These are phyloP conservation scores for Harpalus rufipes DNA, from an alignment of 2,888 invertebrate genomes.

Conservation along the genomic window DNA sequence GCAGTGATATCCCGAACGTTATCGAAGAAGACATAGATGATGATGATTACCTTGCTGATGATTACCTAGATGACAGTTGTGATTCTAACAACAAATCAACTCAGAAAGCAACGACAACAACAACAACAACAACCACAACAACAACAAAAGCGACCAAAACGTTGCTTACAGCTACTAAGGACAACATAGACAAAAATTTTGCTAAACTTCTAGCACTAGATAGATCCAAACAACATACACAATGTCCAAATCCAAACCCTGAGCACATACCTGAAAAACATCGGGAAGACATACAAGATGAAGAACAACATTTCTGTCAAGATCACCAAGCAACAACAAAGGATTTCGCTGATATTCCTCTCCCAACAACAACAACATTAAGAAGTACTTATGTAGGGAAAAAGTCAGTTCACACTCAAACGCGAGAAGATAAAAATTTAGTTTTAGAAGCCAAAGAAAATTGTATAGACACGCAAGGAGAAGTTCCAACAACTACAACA, in stretches of 20 bases:
- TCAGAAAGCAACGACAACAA: neutral
- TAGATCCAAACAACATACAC: neutral
- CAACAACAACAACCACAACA: neutral
- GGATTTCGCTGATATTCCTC: slow-evolving; percentile 41
- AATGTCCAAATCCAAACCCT: neutral
- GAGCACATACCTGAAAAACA: slow-evolving; percentile 66
- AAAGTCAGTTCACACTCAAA: slow-evolving; percentile 49
- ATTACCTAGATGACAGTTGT: slow-evolving; percentile 14
- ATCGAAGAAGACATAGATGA: slow-evolving; percentile 36
- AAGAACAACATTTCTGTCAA: neutral
- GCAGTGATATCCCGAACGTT: neutral
- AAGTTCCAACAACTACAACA: slow-evolving; percentile 13
- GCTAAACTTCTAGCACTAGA: neutral
- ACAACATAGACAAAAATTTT: no score
- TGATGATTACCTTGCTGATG: slow-evolving; percentile 45
- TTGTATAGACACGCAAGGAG: slow-evolving; percentile 2
- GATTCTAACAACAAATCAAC: neutral
- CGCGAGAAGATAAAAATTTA: slow-evolving; percentile 18
- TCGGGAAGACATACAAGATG: slow-evolving; percentile 62
- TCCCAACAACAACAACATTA: neutral
- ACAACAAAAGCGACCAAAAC: neutral
- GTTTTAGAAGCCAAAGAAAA: slow-evolving; percentile 20
- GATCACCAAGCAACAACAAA: slow-evolving; percentile 35
- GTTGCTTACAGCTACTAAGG: no score
- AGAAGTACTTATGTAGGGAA: neutral